Percentiles rank a stretch among this genome's conserved stretches.
phyloP scores from a whole-genome alignment of 2,888 invertebrate species.

The Melinaea marsaeus region DNA sequence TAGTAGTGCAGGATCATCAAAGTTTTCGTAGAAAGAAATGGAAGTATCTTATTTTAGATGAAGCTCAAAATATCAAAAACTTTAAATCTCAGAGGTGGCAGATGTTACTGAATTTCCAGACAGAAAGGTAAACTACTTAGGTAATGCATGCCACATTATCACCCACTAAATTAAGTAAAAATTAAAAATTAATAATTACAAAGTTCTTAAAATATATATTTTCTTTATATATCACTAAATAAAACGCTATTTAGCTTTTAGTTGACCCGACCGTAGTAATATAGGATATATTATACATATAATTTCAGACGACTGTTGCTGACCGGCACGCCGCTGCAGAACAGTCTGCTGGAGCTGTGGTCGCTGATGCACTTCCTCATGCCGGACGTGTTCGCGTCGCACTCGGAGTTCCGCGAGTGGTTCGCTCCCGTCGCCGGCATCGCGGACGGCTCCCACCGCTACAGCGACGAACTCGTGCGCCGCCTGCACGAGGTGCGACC shows the following conservation, averaged over 20 bases:
- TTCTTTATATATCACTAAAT: background rate
- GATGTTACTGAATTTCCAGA: slow-evolving; percentile 94
- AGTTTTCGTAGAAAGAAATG: slow-evolving; percentile 98
- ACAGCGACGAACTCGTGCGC: slow-evolving; percentile 52
- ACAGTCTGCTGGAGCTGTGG: slow-evolving; percentile 98
- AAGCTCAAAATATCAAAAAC: slow-evolving; percentile 99
- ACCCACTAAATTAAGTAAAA: background rate
- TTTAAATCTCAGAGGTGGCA: slow-evolving; percentile 99
- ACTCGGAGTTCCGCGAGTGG: slow-evolving; percentile 98
- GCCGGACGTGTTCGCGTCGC: slow-evolving; percentile 97
- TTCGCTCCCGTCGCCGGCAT: slow-evolving; percentile 93
- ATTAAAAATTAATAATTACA: background rate
- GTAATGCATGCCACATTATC: slow-evolving; percentile 10
- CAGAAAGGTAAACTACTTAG: slow-evolving; percentile 82
- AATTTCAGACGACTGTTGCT: slow-evolving; percentile 86
- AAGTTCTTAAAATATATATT: background rate
- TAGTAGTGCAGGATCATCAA: slow-evolving; percentile 99
- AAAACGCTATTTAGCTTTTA: too few species aligned
- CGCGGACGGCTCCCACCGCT: slow-evolving; percentile 49
- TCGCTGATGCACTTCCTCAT: slow-evolving; percentile 98
- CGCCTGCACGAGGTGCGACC: slow-evolving; percentile 34
- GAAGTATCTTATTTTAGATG: slow-evolving; percentile 98
- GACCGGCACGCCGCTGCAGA: slow-evolving; percentile 97
- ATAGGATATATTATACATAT: background rate
- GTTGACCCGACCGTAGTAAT: slow-evolving; percentile 32